Base-by-base conservation (phyloP, 2,113 vertebrate genomes). In the Poeciliopsis prolifica region DNA sequence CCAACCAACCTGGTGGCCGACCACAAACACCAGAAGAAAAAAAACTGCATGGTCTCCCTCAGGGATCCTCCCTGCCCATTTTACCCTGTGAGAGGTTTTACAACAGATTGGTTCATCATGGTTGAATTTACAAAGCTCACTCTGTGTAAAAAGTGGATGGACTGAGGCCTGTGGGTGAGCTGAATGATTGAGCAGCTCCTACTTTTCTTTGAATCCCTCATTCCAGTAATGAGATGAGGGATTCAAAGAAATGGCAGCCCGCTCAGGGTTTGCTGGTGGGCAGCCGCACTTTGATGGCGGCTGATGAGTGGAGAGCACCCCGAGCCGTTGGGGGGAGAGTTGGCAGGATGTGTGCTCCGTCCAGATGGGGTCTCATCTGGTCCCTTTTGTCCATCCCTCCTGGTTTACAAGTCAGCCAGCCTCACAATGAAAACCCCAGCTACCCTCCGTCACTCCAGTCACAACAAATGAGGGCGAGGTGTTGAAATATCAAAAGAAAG, bases 291-390 rank as follows among this genome's bases (percentile, higher is more conserved):
- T 92, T 92, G 90, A 90, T 90, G 90, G 78, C 81, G 78, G 80
- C 87, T 83, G 83, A 91, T 89, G 87, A 90, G 83, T 33, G 72
- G 77, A 82, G 83, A 81, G 63, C 37, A 4, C 81, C 88, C 72
- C 3, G 19, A 82, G 75, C 76, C 79, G 78, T 83, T 81, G 89
- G 87, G 84, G 89, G 75, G 79, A 82, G 76, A 83, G 85, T 86
- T 93, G 91, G 90, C 89, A 92, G 88, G 89, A 75, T 74, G 75
- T 40, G 4, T 69, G 77, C 73, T 83, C 76, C 35, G 80, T 89
- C 90, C 93, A 94, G 93, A 93, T 94, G 93, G 90, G 92, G 86
- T 86, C 87, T 90, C 81, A 88, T 91, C 90, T 87, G 90, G 80
- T 75, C 70, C 68, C 61, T n/a, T n/a, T 65, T 0, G 7, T 17